These are phyloP conservation scores for Saturnia japonica DNA, from an alignment of 2,888 invertebrate species.

Conservation along the genomic window DNA sequence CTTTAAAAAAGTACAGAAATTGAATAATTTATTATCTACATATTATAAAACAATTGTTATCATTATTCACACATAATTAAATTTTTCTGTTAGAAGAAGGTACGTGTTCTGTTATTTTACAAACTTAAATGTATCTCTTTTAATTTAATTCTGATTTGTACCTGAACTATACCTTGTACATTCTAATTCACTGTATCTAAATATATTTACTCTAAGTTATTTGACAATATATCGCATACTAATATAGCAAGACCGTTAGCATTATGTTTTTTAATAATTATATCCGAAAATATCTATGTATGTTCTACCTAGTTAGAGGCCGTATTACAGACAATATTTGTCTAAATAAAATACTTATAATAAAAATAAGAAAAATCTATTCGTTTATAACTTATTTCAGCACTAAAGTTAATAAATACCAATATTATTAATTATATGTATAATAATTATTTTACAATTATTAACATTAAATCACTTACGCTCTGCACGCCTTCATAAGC, in stretches of 20 bases:
- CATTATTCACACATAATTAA: neutral
- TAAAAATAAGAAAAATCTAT: neutral
- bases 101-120: neutral
- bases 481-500: slow-evolving; percentile 13
- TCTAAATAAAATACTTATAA: slow-evolving; percentile 6
- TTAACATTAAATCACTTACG: slow-evolving; percentile 58
- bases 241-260: slow-evolving; percentile 36
- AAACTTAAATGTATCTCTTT: neutral
- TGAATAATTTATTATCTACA: neutral
- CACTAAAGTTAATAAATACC: slow-evolving; percentile 18
- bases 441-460: slow-evolving; percentile 37
- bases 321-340: slow-evolving; percentile 33
- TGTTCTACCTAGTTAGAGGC: slow-evolving; percentile 55
- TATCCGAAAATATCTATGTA: slow-evolving; percentile 74
- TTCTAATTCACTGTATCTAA: slow-evolving; percentile 8
- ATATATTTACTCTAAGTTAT: slow-evolving; percentile 25
- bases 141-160: neutral
- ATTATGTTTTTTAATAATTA: slow-evolving; percentile 52
- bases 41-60: neutral
- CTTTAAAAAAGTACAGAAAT: neutral
- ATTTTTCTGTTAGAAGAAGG: neutral
- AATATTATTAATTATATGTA: slow-evolving; percentile 13
- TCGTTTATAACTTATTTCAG: slow-evolving; percentile 2
- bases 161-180: slow-evolving; percentile 6
- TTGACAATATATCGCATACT: slow-evolving; percentile 37